Percentiles rank a stretch among this genome's conserved stretches.
Conservation (phyloP, 2,797 vertebrate species). For the Eutrigla gurnardus region DNA sequence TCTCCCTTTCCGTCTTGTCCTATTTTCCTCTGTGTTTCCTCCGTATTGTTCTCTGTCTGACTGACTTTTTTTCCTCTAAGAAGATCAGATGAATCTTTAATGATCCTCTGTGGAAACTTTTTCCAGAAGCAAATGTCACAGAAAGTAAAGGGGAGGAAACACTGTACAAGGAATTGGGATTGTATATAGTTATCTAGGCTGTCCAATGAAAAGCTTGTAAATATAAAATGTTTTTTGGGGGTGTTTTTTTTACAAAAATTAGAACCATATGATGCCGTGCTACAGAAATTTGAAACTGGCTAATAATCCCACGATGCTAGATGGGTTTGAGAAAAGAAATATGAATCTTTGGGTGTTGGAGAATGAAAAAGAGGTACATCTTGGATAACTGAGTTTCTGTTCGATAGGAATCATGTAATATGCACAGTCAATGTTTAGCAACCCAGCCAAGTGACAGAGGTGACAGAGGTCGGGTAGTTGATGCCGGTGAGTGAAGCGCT, state of each 20-base stretch:
- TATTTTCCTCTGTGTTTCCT: constrained; percentile 61
- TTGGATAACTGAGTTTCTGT: background rate
- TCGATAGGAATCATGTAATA: constrained; percentile 9
- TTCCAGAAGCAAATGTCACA: constrained; percentile 48
- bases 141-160: constrained; percentile 31
- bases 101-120: constrained; percentile 66
- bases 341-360: background rate
- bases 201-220: constrained; percentile 25
- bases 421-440: constrained; percentile 13
- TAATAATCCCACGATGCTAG: background rate
- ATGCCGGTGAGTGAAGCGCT: background rate
- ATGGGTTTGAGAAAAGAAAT: constrained; percentile 5
- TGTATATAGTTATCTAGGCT: constrained; percentile 45
- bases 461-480: constrained; percentile 15
- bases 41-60: constrained; percentile 65
- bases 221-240: constrained; percentile 11
- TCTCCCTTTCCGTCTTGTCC: constrained; percentile 64
- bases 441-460: background rate
- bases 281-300: background rate
- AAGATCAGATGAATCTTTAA: constrained; percentile 76
- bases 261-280: background rate
- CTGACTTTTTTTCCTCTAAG: constrained; percentile 51
- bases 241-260: constrained; percentile 21
- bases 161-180: constrained; percentile 24
- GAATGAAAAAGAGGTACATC: background rate